Percentiles rank a stretch among this genome's conserved stretches.
Evolutionary conservation across 2,888 invertebrate species (phyloP).

Genomic region (Prenolepis imparis): DNA sequence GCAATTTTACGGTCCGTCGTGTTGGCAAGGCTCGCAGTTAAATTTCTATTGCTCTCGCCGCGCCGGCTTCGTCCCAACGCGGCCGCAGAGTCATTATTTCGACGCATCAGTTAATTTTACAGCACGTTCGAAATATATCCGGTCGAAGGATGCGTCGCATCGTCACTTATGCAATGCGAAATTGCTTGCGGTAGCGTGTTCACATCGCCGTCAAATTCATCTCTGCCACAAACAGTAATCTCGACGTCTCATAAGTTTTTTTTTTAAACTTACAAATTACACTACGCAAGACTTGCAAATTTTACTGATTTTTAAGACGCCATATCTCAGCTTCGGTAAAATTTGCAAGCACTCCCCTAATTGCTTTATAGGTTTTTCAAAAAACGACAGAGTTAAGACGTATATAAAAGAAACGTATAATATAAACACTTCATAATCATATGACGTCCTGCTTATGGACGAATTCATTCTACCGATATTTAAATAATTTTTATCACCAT

Average conservation of each 20-base stretch:
- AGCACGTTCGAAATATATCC: conserved; percentile 40
- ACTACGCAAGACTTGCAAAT: too few relatives aligned
- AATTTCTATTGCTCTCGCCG: conserved; percentile 57
- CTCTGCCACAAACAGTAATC: conserved; percentile 2
- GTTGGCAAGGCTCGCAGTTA: conserved; percentile 52
- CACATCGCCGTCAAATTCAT: conserved; percentile 1
- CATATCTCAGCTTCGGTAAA: too few relatives aligned
- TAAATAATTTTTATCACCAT: background rate
- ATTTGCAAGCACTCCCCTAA: too few relatives aligned
- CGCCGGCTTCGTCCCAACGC: conserved; percentile 25
- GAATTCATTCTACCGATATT: background rate
- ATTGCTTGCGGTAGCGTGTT: conserved; percentile 38
- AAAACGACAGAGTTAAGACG: background rate
- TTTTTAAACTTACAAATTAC: background rate
- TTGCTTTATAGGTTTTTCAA: conserved; percentile 7
- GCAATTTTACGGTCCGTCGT: conserved; percentile 55
- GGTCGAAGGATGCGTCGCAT: conserved; percentile 31
- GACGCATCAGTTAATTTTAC: conserved; percentile 54
- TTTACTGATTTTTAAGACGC: too few relatives aligned
- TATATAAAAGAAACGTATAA: background rate
- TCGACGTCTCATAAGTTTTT: background rate
- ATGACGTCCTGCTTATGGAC: too few relatives aligned
- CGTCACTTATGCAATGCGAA: conserved; percentile 34
- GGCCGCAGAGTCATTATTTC: conserved; percentile 51
- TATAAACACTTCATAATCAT: background rate